Evolutionary conservation across 2,797 vertebrate species (phyloP).

Genomic region (Sebastes minor): DNA sequence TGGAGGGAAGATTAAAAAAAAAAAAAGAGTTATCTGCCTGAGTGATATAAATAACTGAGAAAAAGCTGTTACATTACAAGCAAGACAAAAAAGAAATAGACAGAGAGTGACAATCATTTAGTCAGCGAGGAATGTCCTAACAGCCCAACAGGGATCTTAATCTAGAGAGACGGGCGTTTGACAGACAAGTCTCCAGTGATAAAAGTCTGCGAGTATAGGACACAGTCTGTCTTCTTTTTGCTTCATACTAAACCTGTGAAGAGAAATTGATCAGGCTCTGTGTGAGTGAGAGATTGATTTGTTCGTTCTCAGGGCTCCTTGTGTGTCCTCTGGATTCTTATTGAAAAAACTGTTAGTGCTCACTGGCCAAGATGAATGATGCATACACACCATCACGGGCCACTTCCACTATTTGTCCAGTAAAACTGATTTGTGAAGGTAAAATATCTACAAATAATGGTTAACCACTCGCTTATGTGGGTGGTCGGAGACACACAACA

Average conservation of each 20-base stretch:
- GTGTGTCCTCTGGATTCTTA: constrained; percentile 18
- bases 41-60: constrained; percentile 8
- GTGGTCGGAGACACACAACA: constrained; percentile 35
- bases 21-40: not conserved
- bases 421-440: constrained; percentile 7
- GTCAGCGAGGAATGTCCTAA: constrained; percentile 7
- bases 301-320: constrained; percentile 17
- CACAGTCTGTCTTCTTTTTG: constrained; percentile 21
- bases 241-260: constrained; percentile 1
- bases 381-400: not conserved
- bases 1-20: not conserved
- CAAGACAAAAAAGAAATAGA: constrained; percentile 13
- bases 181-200: constrained; percentile 23
- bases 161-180: constrained; percentile 22
- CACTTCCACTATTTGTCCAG: constrained; percentile 4
- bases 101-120: constrained; percentile 18
- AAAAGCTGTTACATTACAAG: not conserved
- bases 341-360: not conserved
- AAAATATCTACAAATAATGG: constrained; percentile 21
- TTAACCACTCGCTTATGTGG: constrained; percentile 18
- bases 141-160: constrained; percentile 20
- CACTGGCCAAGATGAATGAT: not conserved
- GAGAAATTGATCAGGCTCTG: constrained; percentile 27
- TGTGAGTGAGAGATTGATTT: constrained; percentile 19
- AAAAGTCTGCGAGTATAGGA: not conserved